Base-by-base conservation (phyloP, 2,888 invertebrate genomes). In the Drosophila formosana region DNA sequence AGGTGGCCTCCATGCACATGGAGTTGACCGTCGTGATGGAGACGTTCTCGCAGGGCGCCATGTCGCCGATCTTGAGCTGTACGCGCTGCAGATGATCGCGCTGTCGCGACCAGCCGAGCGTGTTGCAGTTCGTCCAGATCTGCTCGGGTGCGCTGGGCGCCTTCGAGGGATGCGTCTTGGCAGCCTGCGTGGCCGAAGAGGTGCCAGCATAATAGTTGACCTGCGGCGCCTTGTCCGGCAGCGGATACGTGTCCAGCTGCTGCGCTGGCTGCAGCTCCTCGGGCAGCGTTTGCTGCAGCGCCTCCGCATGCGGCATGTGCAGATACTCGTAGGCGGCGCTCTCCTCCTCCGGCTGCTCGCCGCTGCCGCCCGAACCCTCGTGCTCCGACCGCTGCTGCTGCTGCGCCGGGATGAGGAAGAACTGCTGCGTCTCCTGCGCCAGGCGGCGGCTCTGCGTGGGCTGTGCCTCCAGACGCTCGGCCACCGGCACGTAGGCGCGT, bases 61-160 rank as follows among this genome's bases (percentile, higher is more conserved):
- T 97, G 37, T 95, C 94, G 58, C 95, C 95, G 37, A 95, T 94
- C 80, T 95, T 95, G 11, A 97, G 93, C 89, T 97, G 96, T 4
- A 97, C 95, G 67, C 97, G 93, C 91, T 97, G 97, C 82, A 97
- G 91, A 89, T 97, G 95, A 86, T 97, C 97, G 69, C 96, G 94
- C 90, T 96, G 96, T 82, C 96, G 94, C 0, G 96, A 96, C 97
- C 97, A 97, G 13, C 97, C 97, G 32, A 97, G 93, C 0, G 97
- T 96, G 84, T 97, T 96, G 90, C 97, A 97, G 72, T 95, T 94
- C 5, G 94, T 92, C 84, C 93, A 93, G 25, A 83, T 76, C 63
- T 92, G 85, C 13, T 91, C 90, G 3, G 70, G 61, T 5, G 72
- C 46, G 11, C 55, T 68, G 4, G 73, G 55, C n/a, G 62, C 47